Base-by-base conservation (phyloP, 2,888 invertebrate species). In the Drosophila subquinaria region DNA sequence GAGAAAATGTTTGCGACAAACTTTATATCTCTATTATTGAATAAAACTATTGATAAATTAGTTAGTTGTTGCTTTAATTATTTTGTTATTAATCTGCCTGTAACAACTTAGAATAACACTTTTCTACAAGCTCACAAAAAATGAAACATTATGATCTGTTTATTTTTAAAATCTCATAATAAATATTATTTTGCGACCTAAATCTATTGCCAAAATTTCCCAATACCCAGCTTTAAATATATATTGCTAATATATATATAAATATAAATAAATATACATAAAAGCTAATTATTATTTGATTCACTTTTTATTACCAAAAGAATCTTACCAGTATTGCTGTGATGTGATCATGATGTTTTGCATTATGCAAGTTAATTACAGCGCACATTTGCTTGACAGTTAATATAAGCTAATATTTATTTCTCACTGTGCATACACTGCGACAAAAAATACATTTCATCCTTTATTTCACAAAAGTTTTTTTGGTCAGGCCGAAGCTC, bases 281-380 rank as follows among this genome's bases (percentile, higher is more conserved):
- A 13, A 20, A 42, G 4, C 3, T 35, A 20, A 11, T 8, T 13
- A 45, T 10, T 23, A 20, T 45, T 35, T 47, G 45, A 47, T 15
- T 15, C 23, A 47, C 8, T 56, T 48, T 4, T 15, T n/a, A 4
- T 33, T 2, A 0, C 4, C 43, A 45, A 35, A 35, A 45, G 11
- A 43, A 11, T 52, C 90, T 90, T 90, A 90, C 90, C 91, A 90
- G 74, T 90, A 90, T 13, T 83, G 69, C 36, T 88, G 88, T 27
- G 89, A 64, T 65, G 87, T 76, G n/a, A 81, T 63, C 43, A 85
- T 42, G 53, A 80, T 69, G 72, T 88, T 76, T 72, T 89, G 89
- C 90, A 90, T 89, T 57, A 55, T 57, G 40, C 43, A 33, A 13
- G 2, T 30, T n/a, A 36, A 59, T 61, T 51, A 23, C 17, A 30